phyloP scores from a whole-genome alignment of 2,113 vertebrate species.

The Stomatorhinus ivindoensis region DNA sequence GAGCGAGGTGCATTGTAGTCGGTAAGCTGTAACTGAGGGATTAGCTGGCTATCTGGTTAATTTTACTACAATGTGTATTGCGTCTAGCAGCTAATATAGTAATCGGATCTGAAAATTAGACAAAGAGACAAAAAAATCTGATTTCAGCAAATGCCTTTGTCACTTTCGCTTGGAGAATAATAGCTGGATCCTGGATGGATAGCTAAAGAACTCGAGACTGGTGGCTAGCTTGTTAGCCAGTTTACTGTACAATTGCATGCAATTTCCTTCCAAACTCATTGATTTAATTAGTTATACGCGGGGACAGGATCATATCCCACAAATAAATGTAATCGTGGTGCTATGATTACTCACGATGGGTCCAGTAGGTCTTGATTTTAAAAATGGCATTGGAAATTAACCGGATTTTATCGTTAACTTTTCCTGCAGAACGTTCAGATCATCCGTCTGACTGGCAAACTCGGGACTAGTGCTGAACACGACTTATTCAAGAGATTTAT shows the following conservation, averaged over 20 bases:
- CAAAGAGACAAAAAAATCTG: background rate
- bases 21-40: constrained; percentile 42
- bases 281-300: background rate
- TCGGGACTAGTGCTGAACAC: background rate
- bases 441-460: background rate
- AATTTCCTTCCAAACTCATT: background rate
- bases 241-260: background rate
- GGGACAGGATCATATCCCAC: background rate
- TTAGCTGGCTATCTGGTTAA: background rate
- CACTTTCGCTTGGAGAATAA: background rate
- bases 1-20: constrained; percentile 58
- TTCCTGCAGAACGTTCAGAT: background rate
- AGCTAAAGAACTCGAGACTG: background rate
- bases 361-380: background rate
- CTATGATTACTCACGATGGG: background rate
- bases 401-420: background rate
- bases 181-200: background rate
- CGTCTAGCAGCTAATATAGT: background rate
- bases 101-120: background rate
- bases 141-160: background rate
- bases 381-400: background rate
- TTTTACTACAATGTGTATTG: background rate
- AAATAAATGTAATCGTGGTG: background rate
- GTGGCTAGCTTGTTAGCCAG: background rate
- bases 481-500: background rate